Percentiles rank a stretch among this genome's conserved stretches.
phyloP scores from a whole-genome alignment of 2,113 vertebrate genomes.

The Centropus bengalensis region DNA sequence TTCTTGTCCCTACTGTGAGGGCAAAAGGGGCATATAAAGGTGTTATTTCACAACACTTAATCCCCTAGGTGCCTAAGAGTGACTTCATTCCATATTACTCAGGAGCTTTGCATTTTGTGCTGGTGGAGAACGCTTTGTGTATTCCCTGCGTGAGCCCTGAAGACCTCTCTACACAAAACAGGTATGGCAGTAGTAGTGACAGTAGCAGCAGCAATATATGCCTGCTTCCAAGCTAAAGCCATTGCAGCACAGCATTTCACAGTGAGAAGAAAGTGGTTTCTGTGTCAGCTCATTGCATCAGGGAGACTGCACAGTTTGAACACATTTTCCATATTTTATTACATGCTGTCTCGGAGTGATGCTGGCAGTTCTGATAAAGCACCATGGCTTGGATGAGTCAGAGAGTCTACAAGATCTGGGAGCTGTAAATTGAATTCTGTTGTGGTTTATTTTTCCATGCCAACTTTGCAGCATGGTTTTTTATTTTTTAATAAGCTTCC shows the following conservation, averaged over 20 bases:
- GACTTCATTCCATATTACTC: not conserved
- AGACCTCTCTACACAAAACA: not conserved
- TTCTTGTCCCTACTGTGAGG: not conserved
- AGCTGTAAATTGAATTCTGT: not conserved
- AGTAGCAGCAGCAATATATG: not conserved
- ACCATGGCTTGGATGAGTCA: conserved; percentile 44
- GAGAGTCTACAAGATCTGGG: not conserved
- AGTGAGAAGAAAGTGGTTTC: not conserved
- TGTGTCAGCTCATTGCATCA: not conserved
- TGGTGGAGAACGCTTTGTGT: not conserved
- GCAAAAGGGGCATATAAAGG: not conserved
- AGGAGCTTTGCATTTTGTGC: not conserved
- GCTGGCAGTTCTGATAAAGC: conserved; percentile 23
- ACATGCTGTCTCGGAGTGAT: not conserved
- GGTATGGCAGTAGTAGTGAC: not conserved
- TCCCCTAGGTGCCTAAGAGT: not conserved
- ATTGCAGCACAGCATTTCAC: not conserved
- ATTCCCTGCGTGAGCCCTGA: not conserved
- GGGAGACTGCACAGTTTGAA: not conserved
- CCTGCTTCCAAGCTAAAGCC: not conserved
- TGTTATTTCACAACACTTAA: not conserved
- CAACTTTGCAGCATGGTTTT: not conserved
- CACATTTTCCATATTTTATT: conserved; percentile 35
- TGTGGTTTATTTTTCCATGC: not conserved
- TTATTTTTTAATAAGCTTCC: not conserved